Evolutionary conservation across 2,113 vertebrate genomes (phyloP).

Genomic region (Chloropsis cyanopogon): DNA sequence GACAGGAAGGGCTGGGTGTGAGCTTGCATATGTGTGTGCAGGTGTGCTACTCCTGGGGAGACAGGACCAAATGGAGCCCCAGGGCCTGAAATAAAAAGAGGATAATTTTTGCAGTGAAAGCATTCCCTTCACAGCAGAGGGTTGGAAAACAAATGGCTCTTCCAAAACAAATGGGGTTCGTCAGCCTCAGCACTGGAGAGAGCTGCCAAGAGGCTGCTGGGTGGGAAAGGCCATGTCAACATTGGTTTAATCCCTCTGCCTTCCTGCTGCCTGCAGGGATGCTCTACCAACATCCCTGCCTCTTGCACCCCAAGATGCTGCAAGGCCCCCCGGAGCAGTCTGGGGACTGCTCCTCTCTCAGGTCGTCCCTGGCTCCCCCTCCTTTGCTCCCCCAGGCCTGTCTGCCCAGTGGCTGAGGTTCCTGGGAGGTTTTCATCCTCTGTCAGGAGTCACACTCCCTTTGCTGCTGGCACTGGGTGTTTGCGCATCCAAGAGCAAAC

Average conservation of each 20-base stretch:
- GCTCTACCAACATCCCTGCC: background rate
- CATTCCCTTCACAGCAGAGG: background rate
- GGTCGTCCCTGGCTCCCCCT: background rate
- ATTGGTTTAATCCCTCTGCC: constrained; percentile 15
- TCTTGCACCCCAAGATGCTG: background rate
- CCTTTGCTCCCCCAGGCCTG: background rate
- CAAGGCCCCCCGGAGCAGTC: background rate
- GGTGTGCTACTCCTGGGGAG: background rate
- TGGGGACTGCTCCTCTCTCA: background rate
- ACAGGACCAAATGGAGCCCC: background rate
- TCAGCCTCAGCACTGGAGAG: background rate
- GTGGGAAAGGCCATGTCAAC: constrained; percentile 33
- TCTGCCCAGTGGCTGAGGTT: background rate
- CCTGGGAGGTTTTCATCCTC: background rate
- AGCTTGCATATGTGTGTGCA: background rate
- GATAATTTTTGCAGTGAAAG: background rate
- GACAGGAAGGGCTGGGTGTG: background rate
- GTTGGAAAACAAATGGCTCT: background rate
- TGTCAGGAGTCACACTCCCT: accelerated
- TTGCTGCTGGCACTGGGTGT: background rate
- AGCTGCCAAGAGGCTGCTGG: constrained; percentile 33
- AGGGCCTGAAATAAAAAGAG: background rate
- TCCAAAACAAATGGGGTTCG: constrained; percentile 28
- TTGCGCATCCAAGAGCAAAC: background rate
- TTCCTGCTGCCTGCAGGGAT: background rate